These are phyloP conservation scores for Eurytoma californica DNA, from an alignment of 2,888 invertebrate genomes.

Conservation along the genomic window DNA sequence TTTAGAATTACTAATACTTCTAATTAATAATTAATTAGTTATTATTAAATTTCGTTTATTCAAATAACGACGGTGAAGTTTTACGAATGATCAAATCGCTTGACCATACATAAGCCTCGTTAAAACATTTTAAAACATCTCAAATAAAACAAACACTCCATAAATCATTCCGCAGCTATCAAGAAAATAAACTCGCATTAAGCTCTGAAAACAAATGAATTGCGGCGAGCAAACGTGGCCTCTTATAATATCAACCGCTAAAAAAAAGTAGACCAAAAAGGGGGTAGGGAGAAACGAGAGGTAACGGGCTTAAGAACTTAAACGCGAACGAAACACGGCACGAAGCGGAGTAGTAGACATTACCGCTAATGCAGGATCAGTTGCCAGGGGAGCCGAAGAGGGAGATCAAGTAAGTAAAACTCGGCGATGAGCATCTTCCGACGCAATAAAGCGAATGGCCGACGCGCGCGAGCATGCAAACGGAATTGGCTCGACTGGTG, in stretches of 20 bases:
- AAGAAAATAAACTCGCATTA: too few species aligned
- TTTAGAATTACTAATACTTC: too few species aligned
- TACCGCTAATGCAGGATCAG: conserved; percentile 28
- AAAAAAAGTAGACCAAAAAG: neutral
- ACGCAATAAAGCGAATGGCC: neutral
- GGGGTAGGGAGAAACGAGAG: neutral
- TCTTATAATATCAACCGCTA: neutral
- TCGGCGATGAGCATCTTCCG: neutral
- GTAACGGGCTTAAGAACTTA: conserved; percentile 11
- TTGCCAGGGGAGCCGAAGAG: neutral
- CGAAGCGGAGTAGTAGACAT: conserved; percentile 35
- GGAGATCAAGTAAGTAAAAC: conserved; percentile 43
- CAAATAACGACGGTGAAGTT: too few species aligned
- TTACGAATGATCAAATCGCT: too few species aligned
- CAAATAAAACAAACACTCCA: too few species aligned
- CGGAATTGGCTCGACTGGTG: neutral
- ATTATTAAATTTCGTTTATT: too few species aligned
- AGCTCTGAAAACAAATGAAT: too few species aligned
- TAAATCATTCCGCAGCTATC: too few species aligned
- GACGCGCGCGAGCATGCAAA: neutral
- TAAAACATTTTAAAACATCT: too few species aligned
- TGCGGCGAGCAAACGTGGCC: too few species aligned
- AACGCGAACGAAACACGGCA: neutral
- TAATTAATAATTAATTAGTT: too few species aligned
- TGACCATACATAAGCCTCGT: too few species aligned